These are phyloP conservation scores for Hyalella azteca DNA, from an alignment of 2,888 invertebrate species.

Conservation along the genomic window DNA sequence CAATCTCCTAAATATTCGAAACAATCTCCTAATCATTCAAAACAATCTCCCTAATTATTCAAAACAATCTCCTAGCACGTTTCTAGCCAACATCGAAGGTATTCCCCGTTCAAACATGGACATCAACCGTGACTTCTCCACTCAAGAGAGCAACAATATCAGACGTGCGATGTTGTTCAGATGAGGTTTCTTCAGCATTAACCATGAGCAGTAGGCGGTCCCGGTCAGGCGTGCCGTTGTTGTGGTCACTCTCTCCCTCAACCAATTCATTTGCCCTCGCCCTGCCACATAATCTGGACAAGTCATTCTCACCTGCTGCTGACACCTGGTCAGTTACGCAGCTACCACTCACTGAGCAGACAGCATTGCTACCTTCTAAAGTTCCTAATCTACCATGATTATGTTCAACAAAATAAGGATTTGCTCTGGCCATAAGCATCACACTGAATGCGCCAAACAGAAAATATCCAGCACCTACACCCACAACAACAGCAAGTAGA, in stretches of 20 bases:
- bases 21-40: too few species aligned
- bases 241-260: background rate
- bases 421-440: background rate
- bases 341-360: background rate
- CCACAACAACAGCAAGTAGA: conserved; percentile 50
- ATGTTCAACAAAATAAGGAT: background rate
- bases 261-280: background rate
- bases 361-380: background rate
- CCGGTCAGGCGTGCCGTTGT: background rate
- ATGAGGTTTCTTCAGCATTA: background rate
- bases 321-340: background rate
- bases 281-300: too few species aligned
- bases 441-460: conserved; percentile 41
- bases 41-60: too few species aligned
- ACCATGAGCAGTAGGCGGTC: conserved; percentile 1
- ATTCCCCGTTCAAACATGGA: conserved; percentile 6
- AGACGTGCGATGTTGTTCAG: conserved; percentile 12
- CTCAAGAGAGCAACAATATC: conserved; percentile 14
- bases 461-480: conserved; percentile 55
- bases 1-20: too few species aligned
- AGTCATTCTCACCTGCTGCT: background rate
- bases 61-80: too few species aligned
- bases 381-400: background rate
- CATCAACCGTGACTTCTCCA: conserved; percentile 9
- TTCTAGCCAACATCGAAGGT: too few species aligned